Percentiles rank a stretch among this genome's conserved stretches.
Conservation (phyloP, 1,140 invertebrate genomes). For the Thalassaphorura encarpata region DNA sequence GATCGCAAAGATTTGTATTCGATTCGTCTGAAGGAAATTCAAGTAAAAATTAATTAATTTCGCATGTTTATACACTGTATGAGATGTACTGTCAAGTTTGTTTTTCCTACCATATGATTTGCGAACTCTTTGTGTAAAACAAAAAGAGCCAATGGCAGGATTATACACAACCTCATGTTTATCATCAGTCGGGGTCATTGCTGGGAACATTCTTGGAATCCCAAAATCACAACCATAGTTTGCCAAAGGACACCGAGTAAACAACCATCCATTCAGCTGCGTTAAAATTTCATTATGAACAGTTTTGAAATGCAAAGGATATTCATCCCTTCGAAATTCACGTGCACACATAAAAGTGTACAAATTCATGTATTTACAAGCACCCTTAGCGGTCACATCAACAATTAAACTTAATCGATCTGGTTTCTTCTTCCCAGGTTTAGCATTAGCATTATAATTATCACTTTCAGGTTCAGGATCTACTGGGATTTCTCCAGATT, state of each 20-base stretch:
- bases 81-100: background rate
- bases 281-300: constrained; percentile 23
- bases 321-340: constrained; percentile 30
- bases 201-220: constrained; percentile 16
- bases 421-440: constrained; percentile 3
- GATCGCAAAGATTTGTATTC: background rate
- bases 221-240: constrained; percentile 22
- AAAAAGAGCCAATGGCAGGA: constrained; percentile 17
- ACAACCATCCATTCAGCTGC: constrained; percentile 28
- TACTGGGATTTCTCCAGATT: background rate
- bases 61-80: background rate
- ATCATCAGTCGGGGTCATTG: background rate
- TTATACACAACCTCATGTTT: constrained; percentile 21
- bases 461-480: background rate
- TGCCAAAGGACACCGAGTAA: constrained; percentile 25
- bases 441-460: background rate
- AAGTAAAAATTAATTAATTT: background rate
- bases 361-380: constrained; percentile 13
- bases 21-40: background rate
- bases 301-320: constrained; percentile 14
- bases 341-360: constrained; percentile 26
- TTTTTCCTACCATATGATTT: background rate
- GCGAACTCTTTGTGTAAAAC: constrained; percentile 13
- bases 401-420: constrained; percentile 18
- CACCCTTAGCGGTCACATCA: constrained; percentile 18